These are phyloP conservation scores for Podarcis raffonei DNA, from an alignment of 2,113 vertebrate species.

Conservation along the genomic window DNA sequence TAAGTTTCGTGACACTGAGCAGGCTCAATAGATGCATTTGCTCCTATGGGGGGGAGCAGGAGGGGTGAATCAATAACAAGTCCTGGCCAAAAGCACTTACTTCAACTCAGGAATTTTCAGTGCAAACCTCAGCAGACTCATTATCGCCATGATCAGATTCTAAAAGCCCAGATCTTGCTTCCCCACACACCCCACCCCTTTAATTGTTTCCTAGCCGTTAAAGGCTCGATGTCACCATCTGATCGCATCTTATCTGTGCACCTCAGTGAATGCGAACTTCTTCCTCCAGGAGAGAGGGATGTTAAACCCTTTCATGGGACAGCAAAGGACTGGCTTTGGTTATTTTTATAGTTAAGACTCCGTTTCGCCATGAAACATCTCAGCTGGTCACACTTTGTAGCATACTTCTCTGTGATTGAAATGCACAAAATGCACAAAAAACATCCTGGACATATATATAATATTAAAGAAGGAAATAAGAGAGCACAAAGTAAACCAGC, in stretches of 20 bases:
- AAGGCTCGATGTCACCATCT: neutral
- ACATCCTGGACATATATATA: neutral
- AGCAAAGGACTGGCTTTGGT: neutral
- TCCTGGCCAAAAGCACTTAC: constrained; percentile 21
- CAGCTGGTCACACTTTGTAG: neutral
- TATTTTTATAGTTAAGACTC: neutral
- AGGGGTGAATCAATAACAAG: neutral
- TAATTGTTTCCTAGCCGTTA: constrained; percentile 14
- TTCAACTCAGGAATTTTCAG: constrained; percentile 41
- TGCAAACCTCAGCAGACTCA: constrained; percentile 14
- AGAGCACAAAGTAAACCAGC: neutral
- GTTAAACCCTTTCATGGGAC: neutral
- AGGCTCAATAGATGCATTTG: constrained; percentile 21
- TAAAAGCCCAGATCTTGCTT: constrained; percentile 1
- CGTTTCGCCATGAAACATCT: neutral
- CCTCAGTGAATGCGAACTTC: neutral
- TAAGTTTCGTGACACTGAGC: constrained; percentile 24
- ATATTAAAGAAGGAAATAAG: neutral
- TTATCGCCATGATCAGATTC: neutral
- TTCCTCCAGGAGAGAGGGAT: neutral
- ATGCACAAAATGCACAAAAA: neutral
- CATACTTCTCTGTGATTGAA: neutral
- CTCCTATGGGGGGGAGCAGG: neutral
- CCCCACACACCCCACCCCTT: neutral
- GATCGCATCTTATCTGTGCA: neutral